Evolutionary conservation across 2,113 vertebrate species (phyloP), one percentile per base, ranked within the genome.

Genomic region (Penelope pileata): DNA sequence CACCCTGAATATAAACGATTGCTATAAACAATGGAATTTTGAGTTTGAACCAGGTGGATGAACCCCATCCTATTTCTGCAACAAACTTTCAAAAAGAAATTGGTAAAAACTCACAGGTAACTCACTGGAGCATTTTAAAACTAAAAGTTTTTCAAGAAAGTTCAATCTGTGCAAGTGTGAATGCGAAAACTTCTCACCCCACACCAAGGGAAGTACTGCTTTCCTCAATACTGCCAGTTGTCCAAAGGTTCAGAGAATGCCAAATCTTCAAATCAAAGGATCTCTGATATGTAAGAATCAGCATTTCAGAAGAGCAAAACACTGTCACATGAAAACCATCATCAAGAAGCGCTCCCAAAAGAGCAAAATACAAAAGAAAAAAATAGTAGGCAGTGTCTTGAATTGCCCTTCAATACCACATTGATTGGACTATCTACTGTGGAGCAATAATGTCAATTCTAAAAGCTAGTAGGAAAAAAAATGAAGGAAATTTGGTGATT

Each of bases 381-480:
- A 24, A 14, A 30, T 13, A 2, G 6, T 4, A 48, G 56, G 88
- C 45, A 79, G 92, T 70, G 80, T 72, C 67, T 2, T 6, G 66
- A 76, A 10, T 6, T 22, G 36, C 7, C 24, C 3, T 0, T 3
- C 2, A 11, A 24, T 1, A 42, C n/a, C 54, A 7, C 42, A 16
- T 2, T 2, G 2, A 18, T 3, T 0, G 9, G 16, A 26, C 29
- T 53, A 6, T 67, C 2, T 1, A 12, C 16, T 0, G 11, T 2
- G 27, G 48, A 53, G 60, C 42, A 59, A 19, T 54, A 77, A 30
- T 2, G 17, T 17, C 64, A 24, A 68, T 6, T 53, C 77, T 38
- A 86, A 72, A 60, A 90, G 58, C 63, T 80, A 32, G 92, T 0
- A 10, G 68, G 68, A 21, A 6, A 32, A 83, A 17, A 93, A 86